phyloP scores from a whole-genome alignment of 2,113 vertebrate species.

The Oriolus oriolus region DNA sequence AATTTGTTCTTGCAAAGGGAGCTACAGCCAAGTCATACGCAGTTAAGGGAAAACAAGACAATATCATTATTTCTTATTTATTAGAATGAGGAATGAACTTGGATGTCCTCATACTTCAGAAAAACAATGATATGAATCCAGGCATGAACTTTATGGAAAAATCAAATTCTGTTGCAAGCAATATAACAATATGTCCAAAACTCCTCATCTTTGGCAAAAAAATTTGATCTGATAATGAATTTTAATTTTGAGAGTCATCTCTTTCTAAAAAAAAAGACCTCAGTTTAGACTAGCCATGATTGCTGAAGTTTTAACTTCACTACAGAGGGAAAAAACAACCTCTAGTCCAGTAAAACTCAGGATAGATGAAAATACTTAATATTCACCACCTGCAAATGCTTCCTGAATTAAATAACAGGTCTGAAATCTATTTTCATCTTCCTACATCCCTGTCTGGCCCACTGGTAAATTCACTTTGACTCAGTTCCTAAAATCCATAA shows the following conservation, averaged over 20 bases:
- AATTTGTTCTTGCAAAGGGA: neutral
- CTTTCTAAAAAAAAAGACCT: neutral
- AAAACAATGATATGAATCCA: neutral
- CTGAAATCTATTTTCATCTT: slow-evolving; percentile 10
- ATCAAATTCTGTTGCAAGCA: neutral
- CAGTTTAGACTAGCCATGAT: neutral
- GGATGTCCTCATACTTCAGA: neutral
- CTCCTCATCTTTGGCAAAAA: neutral
- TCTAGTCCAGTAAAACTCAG: neutral
- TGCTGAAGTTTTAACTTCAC: neutral
- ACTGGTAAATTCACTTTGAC: neutral
- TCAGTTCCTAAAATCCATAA: neutral
- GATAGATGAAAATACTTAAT: neutral
- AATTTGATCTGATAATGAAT: neutral
- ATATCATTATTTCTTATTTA: neutral
- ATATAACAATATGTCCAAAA: neutral
- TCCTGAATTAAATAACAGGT: slow-evolving; percentile 13
- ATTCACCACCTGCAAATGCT: neutral
- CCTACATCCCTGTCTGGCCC: neutral
- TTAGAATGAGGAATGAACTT: neutral
- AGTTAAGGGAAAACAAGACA: neutral
- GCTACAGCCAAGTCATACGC: neutral
- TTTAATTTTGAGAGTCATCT: neutral
- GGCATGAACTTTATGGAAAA: neutral
- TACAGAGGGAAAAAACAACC: neutral